A percentile compares a stretch with the other conserved stretches of the same genome.
Conservation (phyloP, 1,140 invertebrate species). For the Macrotrachela quadricornifera region DNA sequence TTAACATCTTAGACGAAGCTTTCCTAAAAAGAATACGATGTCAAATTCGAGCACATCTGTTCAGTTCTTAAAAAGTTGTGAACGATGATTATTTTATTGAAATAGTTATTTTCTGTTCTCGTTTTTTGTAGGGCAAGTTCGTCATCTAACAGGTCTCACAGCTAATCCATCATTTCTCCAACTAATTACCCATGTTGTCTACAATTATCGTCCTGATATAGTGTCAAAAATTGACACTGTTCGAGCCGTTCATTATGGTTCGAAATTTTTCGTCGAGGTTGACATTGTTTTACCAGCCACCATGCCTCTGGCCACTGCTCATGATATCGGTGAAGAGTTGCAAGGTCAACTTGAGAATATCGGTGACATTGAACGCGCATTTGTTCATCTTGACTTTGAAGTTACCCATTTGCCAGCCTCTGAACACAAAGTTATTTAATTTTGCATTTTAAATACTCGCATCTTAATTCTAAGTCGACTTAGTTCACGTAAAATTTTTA, state of each 20-base stretch:
- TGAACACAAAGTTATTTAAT: constrained; percentile 15
- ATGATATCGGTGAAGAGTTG: constrained; percentile 31
- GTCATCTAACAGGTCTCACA: constrained; percentile 21
- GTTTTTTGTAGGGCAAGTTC: constrained; percentile 24
- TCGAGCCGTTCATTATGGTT: constrained; percentile 33
- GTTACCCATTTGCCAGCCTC: constrained; percentile 18
- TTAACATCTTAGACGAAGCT: too few relatives aligned
- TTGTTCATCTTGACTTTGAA: constrained; percentile 34
- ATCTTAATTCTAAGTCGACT: too few relatives aligned
- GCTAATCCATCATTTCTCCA: constrained; percentile 22
- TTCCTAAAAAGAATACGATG: too few relatives aligned
- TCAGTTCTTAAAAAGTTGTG: too few relatives aligned
- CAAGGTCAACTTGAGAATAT: constrained; percentile 30
- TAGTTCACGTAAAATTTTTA: too few relatives aligned
- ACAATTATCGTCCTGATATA: constrained; percentile 25
- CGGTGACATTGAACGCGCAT: constrained; percentile 31
- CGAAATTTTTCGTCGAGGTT: constrained; percentile 25
- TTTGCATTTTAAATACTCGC: too few relatives aligned
- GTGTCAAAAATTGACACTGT: constrained; percentile 31
- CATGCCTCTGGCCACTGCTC: constrained; percentile 26
- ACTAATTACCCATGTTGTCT: constrained; percentile 21
- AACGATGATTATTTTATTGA: too few relatives aligned
- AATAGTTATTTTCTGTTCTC: too few relatives aligned
- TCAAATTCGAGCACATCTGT: too few relatives aligned
- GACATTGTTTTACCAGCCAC: constrained; percentile 26